Base-by-base conservation (phyloP, 2,797 vertebrate genomes). In the Neoniphon sammara region DNA sequence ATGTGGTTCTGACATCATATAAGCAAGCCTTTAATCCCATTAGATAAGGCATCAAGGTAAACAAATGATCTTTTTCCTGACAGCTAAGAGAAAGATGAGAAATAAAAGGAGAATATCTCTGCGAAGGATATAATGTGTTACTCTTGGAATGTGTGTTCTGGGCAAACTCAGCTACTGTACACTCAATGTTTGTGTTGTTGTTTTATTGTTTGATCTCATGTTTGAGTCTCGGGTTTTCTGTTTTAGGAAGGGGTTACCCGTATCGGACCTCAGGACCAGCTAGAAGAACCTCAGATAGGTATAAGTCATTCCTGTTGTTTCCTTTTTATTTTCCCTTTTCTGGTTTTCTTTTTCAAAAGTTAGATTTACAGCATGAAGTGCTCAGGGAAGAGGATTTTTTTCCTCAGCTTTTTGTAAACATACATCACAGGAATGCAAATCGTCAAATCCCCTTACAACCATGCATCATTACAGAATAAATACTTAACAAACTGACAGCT, bases 261-360 rank as follows among this genome's bases (percentile, higher is more conserved):
- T 90, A 96, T 99, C 70, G 96, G 97, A 90, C 95, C 96, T 78
- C 94, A 90, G 77, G 93, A 95, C 73, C 93, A 94, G 62, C 91
- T 93, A 56, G 91, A 94, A 82, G 96, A 98, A 62, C 94, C 96
- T 69, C 96, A 97, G 70, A 98, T 97, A 86, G 97, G 98, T 98
- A 95, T 93, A 87, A 23, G 12, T 73, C 47, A 71, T 77, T 44
- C 31, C 57, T 53, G 61, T 53, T 31, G 1, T 60, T 3, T 63
- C 44, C 7, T 27, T 34, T 55, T 60, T n/a, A n/a, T n/a, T 73
- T 61, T 14, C 36, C 50, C n/a, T 46, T 23, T 50, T 27, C 27
- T 23, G 20, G 59, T 69, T 59, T 78, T 67, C 6, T n/a, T 17
- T 54, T 70, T 69, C 46, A 8, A 68, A 49, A 34, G 25, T 31